These are phyloP conservation scores for Philonicus albiceps DNA, from an alignment of 2,888 invertebrate genomes.

Conservation along the genomic window DNA sequence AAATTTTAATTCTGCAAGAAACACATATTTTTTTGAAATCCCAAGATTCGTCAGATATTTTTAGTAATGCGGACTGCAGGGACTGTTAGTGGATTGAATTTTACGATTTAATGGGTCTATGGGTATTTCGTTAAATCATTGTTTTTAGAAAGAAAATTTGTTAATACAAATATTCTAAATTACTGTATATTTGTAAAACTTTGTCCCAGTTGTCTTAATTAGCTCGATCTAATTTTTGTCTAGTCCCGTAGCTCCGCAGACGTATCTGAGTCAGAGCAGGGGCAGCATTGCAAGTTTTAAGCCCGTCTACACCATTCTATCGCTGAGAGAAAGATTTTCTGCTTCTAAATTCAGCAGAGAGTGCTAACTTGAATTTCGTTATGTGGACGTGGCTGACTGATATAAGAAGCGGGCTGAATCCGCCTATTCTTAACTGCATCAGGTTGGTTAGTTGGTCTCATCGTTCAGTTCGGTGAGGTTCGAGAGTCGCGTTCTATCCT, in stretches of 20 bases:
- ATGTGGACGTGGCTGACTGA: slow-evolving; percentile 1
- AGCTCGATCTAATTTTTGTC: not conserved
- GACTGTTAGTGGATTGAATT: not conserved
- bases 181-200: not conserved
- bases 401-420: not conserved
- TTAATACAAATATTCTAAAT: not conserved
- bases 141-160: not conserved
- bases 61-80: not conserved
- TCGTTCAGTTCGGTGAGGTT: slow-evolving; percentile 3
- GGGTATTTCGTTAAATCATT: not conserved
- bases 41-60: not conserved
- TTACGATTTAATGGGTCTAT: not conserved
- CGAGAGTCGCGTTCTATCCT: not conserved
- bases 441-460: not conserved
- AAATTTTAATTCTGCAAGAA: not conserved
- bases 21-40: not conserved
- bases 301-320: not conserved
- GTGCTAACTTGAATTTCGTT: not conserved
- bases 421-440: not conserved
- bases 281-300: not conserved
- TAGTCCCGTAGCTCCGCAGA: not conserved
- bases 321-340: not conserved
- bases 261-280: not conserved
- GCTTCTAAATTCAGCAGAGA: slow-evolving; percentile 16
- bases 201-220: not conserved